A percentile compares a stretch with the other conserved stretches of the same genome.
phyloP scores from a whole-genome alignment of 2,113 vertebrate genomes.

The Hemibagrus wyckioides region DNA sequence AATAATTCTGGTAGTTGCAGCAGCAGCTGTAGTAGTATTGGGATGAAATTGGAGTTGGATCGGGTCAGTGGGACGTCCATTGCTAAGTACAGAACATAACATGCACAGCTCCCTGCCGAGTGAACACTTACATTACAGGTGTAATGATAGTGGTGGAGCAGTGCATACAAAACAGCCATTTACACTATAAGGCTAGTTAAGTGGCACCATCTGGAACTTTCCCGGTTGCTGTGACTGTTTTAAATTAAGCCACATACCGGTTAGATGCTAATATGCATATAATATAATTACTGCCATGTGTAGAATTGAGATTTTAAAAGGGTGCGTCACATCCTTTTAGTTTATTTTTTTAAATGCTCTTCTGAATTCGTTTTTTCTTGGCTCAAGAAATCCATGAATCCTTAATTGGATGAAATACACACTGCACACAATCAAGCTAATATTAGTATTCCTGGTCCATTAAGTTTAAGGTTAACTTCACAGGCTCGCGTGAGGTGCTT shows the following conservation, averaged over 20 bases:
- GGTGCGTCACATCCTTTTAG: background rate
- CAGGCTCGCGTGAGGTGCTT: background rate
- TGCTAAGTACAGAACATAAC: background rate
- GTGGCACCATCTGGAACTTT: background rate
- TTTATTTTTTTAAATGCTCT: background rate
- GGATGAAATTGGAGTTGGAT: background rate
- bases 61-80: background rate
- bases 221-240: background rate
- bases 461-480: background rate
- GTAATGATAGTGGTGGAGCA: background rate
- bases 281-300: background rate
- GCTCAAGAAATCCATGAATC: background rate
- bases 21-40: background rate
- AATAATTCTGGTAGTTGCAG: background rate
- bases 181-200: background rate
- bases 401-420: background rate
- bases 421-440: background rate
- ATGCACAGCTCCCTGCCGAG: conserved; percentile 16
- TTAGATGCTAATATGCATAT: background rate
- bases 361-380: background rate
- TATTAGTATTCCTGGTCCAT: background rate
- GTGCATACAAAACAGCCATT: background rate
- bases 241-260: background rate
- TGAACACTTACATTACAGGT: conserved; percentile 22
- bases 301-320: background rate